phyloP scores from a whole-genome alignment of 2,113 vertebrate species.

The Daboia siamensis region DNA sequence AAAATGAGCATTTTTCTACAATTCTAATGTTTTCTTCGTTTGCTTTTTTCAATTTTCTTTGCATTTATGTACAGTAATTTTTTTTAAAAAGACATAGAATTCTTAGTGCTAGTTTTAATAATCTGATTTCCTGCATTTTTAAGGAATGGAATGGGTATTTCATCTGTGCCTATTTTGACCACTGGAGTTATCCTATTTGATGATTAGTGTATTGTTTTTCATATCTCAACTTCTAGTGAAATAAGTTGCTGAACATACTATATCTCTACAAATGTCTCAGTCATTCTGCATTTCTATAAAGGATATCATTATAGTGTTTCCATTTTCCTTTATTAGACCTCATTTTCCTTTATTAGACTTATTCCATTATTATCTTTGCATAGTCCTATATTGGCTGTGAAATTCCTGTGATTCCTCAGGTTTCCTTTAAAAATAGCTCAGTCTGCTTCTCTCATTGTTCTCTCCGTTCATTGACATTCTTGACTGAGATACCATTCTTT shows the following conservation, averaged over 20 bases:
- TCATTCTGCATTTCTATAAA: background rate
- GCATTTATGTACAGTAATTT: background rate
- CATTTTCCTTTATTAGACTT: background rate
- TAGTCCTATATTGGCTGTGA: background rate
- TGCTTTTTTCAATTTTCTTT: background rate
- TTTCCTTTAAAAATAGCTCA: background rate
- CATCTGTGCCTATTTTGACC: background rate
- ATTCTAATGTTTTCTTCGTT: background rate
- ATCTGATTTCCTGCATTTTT: background rate
- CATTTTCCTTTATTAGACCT: too few relatives aligned
- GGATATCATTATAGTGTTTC: background rate
- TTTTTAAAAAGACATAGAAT: background rate
- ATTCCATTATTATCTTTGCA: background rate
- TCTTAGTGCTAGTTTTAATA: background rate
- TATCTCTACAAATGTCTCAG: background rate
- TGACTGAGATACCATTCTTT: background rate
- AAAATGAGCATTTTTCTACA: background rate
- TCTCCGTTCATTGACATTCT: background rate
- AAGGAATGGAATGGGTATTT: background rate
- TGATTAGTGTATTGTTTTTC: background rate
- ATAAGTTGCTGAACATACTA: background rate
- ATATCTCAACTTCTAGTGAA: background rate
- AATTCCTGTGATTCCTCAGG: background rate
- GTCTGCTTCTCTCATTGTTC: background rate
- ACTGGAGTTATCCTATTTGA: background rate